These are phyloP conservation scores for Melikaiella ostensackeni DNA, from an alignment of 2,888 invertebrate species.

Conservation along the genomic window DNA sequence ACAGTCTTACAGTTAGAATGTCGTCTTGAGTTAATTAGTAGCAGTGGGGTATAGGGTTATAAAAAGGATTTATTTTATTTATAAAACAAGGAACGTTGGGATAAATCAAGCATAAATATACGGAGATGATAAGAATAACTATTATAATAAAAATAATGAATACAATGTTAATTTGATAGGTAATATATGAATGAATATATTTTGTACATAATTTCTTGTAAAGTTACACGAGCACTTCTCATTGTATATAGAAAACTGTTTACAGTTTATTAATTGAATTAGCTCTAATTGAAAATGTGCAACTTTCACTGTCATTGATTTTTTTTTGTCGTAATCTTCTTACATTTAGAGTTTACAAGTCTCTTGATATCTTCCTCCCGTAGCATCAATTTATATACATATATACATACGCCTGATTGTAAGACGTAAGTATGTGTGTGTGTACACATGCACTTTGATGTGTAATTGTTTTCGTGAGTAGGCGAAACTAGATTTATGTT, in stretches of 20 bases:
- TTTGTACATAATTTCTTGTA: slow-evolving; percentile 77
- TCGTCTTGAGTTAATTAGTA: slow-evolving; percentile 59
- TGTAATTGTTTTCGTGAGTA: slow-evolving; percentile 37
- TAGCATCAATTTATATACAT: slow-evolving; percentile 31
- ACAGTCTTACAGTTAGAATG: slow-evolving; percentile 65
- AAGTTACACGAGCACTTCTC: slow-evolving; percentile 69
- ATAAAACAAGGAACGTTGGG: slow-evolving; percentile 64
- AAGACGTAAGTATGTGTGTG: slow-evolving; percentile 13
- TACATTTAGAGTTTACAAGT: slow-evolving; percentile 42
- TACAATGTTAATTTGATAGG: slow-evolving; percentile 74
- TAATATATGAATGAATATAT: slow-evolving; percentile 76
- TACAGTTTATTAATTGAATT: slow-evolving; percentile 73
- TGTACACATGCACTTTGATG: slow-evolving; percentile 18
- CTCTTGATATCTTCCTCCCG: slow-evolving; percentile 62
- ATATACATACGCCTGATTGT: slow-evolving; percentile 9
- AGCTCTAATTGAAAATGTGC: slow-evolving; percentile 67
- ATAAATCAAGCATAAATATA: slow-evolving; percentile 69
- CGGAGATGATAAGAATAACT: slow-evolving; percentile 61
- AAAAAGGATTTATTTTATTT: slow-evolving; percentile 72
- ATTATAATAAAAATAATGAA: slow-evolving; percentile 60
- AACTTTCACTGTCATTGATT: slow-evolving; percentile 62
- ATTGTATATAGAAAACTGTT: slow-evolving; percentile 73
- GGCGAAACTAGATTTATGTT: slow-evolving; percentile 38
- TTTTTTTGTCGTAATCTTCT: slow-evolving; percentile 39
- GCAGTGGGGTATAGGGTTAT: slow-evolving; percentile 63